Evolutionary conservation across 1,140 invertebrate species (phyloP).

Genomic region (Achatina immaculata): DNA sequence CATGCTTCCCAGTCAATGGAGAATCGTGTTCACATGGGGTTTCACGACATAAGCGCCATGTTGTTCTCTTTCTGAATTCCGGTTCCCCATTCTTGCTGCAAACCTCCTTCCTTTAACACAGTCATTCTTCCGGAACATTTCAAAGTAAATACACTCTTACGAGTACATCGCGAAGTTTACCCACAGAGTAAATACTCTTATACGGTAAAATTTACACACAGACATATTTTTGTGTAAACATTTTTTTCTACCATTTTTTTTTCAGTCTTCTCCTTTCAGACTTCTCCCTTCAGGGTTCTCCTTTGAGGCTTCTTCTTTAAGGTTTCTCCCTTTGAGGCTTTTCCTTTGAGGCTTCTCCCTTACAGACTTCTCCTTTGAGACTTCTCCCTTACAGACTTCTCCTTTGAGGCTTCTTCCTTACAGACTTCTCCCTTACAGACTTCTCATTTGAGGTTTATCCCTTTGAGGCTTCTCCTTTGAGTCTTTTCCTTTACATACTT

Average conservation of each 20-base stretch:
- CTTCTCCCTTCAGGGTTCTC: too few relatives aligned
- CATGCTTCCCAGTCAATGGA: not conserved
- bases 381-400: too few relatives aligned
- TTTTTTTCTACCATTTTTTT: not conserved
- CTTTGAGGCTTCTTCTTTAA: too few relatives aligned
- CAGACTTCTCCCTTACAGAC: too few relatives aligned
- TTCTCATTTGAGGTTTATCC: too few relatives aligned
- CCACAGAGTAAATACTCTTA: not conserved
- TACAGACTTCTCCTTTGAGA: too few relatives aligned
- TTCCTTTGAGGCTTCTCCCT: too few relatives aligned
- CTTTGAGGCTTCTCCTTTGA: too few relatives aligned
- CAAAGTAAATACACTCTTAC: not conserved
- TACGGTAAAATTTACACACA: not conserved
- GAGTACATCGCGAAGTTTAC: not conserved
- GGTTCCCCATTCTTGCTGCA: too few relatives aligned
- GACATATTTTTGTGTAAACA: not conserved
- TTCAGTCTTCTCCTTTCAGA: not conserved
- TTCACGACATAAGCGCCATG: not conserved
- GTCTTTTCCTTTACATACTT: too few relatives aligned
- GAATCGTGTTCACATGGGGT: not conserved
- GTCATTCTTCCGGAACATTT: not conserved
- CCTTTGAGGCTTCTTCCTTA: too few relatives aligned
- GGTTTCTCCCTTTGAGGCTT: too few relatives aligned
- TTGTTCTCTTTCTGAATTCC: not conserved
- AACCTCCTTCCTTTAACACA: not conserved